Base-by-base conservation (phyloP, 2,888 invertebrate species). In the Athetis lepigone region DNA sequence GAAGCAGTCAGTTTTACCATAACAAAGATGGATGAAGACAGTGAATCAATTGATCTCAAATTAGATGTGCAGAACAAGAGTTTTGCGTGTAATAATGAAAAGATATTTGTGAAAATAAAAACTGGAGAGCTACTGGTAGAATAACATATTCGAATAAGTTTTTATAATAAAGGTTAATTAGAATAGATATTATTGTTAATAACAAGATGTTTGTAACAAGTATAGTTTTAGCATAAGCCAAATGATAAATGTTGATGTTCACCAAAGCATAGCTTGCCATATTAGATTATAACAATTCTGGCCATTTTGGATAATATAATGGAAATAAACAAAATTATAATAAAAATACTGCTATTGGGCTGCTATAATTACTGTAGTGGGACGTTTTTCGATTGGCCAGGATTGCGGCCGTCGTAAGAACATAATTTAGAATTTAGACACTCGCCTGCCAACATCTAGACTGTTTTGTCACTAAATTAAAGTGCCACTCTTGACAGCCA, bases 1-100 rank as follows among this genome's bases (percentile, higher is more conserved):
- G 95, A 96, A 83, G 95, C 95, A 64, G 92, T 96, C 65, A 96
- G 95, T 81, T 94, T 96, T 77, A 95, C 93, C 70, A 92, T 96
- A 61, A 93, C 90, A 62, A 95, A 95, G 83, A 76, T 95, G 43
- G 94, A 95, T 59, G 93, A 92, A 55, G 91, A 92, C 51, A 83
- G 84, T 70, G 81, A 84, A 57, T 77, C 88, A 54, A 80, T 83
- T 82, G 92, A 94, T 89, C 90, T 93, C 88, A 91, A 90, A 86
- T 86, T 94, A 86, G 88, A 92, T 75, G 66, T 88, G 72, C 82
- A 86, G 70, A 84, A 79, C 74, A 88, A 88, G 62, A 82, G 68
- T 74, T 75, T 75, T 61, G 67, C 75, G 56, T 87, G 87, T 71
- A 89, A 88, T 79, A 90, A 90, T 43, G 89, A 92, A 46, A 94